These are phyloP conservation scores for Electrona antarctica DNA, from an alignment of 2,113 vertebrate genomes.

Conservation along the genomic window DNA sequence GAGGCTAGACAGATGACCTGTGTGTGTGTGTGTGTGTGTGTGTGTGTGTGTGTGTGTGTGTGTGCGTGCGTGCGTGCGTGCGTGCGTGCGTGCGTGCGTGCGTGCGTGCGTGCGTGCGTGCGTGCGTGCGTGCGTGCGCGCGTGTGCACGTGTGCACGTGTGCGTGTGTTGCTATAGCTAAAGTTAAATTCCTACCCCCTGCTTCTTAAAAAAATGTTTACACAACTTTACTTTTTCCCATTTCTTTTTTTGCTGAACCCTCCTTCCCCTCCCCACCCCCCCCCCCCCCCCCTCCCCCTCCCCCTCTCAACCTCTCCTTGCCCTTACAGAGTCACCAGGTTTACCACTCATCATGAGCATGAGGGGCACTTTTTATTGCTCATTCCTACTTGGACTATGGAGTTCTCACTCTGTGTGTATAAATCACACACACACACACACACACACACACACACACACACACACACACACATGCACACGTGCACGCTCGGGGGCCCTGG, in stretches of 20 bases:
- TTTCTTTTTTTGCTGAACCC: not conserved
- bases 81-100: not conserved
- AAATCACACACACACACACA: conserved; percentile 52
- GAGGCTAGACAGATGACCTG: conserved; percentile 45
- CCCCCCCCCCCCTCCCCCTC: conserved; percentile 33
- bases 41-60: conserved; percentile 10
- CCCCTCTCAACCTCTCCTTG: conserved; percentile 15
- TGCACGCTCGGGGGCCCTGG: not conserved
- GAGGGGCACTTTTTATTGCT: conserved; percentile 62
- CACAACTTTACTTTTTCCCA: not conserved
- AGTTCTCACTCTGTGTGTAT: conserved; percentile 56
- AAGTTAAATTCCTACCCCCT: not conserved
- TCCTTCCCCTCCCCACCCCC: conserved; percentile 10
- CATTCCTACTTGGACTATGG: conserved; percentile 43
- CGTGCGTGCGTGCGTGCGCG: conserved; percentile 2
- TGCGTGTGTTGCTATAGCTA: not conserved
- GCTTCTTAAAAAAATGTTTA: conserved; percentile 17
- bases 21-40: conserved; percentile 1
- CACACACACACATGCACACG: conserved; percentile 2
- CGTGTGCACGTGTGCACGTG: conserved; percentile 6
- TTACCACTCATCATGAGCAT: conserved; percentile 71
- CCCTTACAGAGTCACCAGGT: conserved; percentile 61
- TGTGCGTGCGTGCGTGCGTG: not conserved
- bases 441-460: conserved; percentile 2
- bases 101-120: conserved; percentile 7